Evolutionary conservation across 2,113 vertebrate species (phyloP).

Genomic region (Silurus meridionalis): DNA sequence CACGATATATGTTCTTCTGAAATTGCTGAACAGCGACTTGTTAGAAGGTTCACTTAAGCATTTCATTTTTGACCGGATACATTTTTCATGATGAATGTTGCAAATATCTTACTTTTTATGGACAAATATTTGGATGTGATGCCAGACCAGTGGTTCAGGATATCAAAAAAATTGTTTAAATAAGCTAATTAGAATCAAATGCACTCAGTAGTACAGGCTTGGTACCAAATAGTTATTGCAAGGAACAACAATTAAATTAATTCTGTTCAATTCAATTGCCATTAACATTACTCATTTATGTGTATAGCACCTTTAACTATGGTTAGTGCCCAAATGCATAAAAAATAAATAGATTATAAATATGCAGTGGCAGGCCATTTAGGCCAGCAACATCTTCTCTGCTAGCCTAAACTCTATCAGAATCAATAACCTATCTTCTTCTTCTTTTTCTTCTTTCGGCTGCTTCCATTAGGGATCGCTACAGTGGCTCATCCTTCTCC

Average conservation of each 20-base stretch:
- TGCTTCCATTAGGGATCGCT: no score
- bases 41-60: neutral
- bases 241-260: neutral
- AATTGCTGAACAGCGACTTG: neutral
- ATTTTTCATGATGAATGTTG: neutral
- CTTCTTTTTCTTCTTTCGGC: no score
- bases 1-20: neutral
- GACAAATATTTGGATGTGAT: neutral
- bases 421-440: no score
- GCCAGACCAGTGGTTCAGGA: neutral
- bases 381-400: no score
- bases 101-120: neutral
- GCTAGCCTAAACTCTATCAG: no score
- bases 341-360: no score
- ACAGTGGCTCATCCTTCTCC: no score
- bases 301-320: no score
- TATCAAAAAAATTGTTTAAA: neutral
- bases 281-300: no score
- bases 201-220: neutral
- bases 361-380: no score
- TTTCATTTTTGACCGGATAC: neutral
- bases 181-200: neutral
- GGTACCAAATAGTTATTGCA: neutral
- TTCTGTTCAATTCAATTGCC: no score
- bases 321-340: no score